These are phyloP conservation scores for Dolichotis patagonum DNA, from an alignment of 2,113 vertebrate species.

Conservation along the genomic window DNA sequence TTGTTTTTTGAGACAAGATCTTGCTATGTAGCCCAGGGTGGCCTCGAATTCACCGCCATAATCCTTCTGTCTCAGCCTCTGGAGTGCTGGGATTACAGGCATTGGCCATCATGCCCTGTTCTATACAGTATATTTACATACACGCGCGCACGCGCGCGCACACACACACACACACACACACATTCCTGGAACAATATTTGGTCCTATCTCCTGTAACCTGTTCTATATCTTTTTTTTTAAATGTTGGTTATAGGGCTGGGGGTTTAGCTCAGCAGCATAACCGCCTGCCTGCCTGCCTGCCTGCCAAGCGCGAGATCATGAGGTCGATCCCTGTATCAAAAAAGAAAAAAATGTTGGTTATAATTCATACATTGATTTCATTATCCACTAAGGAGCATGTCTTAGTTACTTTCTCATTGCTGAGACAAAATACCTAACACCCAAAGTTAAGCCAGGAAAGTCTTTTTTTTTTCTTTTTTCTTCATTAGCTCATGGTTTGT, in stretches of 20 bases:
- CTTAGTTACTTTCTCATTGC: background rate
- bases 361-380: slow-evolving; percentile 45
- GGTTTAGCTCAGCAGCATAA: too few relatives aligned
- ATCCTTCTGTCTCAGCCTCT: background rate
- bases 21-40: background rate
- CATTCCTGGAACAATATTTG: background rate
- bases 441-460: background rate
- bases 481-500: background rate
- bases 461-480: background rate
- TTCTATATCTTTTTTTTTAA: slow-evolving; percentile 9
- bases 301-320: too few relatives aligned
- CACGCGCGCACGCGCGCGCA: background rate
- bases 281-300: too few relatives aligned
- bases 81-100: background rate
- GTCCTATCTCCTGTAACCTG: background rate
- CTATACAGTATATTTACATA: background rate
- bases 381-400: background rate
- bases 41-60: background rate
- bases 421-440: background rate
- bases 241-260: too few relatives aligned
- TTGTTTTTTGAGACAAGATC: background rate
- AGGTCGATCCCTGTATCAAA: too few relatives aligned
- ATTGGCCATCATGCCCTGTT: background rate
- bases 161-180: background rate
- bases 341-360: background rate